Evolutionary conservation across 2,888 invertebrate species (phyloP), one percentile per base, ranked within the genome.

Genomic region (Plusia festucae): DNA sequence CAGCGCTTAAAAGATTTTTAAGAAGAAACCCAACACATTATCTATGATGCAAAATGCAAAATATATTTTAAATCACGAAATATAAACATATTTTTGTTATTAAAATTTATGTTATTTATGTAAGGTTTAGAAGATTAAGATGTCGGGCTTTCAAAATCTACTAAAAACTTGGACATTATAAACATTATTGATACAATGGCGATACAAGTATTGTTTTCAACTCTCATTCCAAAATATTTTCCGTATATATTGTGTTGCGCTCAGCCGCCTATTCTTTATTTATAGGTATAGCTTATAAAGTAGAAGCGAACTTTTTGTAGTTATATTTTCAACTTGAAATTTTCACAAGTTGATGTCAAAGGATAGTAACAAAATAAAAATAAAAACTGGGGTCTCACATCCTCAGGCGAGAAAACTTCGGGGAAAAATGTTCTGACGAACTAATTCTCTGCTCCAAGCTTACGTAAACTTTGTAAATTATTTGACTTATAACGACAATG

Each of bases 301-400:
- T 30, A 58, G 49, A n/a, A 9, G 18, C 27, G 51, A 56, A 67
- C 68, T 61, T 77, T 76, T 60, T 73, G 44, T 53, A 40, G 72
- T 72, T 44, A 49, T 58, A 44, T 73, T 77, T 57, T 66, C 30
- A 56, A 77, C 58, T 77, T 30, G 13, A 40, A 46, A 52, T 53
- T 76, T 78, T 56, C 52, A 0, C 68, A 67, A 78, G 74, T 78
- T 68, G 34, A 56, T 73, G 73, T 78, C 78, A 67, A 73, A 78
- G 73, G 60, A 51, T 54, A 56, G 49, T 73, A 61, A 73, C 73
- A 52, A 78, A 75, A 75, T 75, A 49, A 58, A 27, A 30, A n/a
- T n/a, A 78, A 74, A 68, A 70, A 78, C 61, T 56, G 69, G 18
- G 60, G 55, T 52, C 18, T 57, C 52, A 32, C 57, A 51, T 55